A percentile compares a stretch with the other conserved stretches of the same genome.
These are phyloP conservation scores for Sylvicapra grimmia DNA, from an alignment of 2,113 vertebrate species.

Conservation along the genomic window DNA sequence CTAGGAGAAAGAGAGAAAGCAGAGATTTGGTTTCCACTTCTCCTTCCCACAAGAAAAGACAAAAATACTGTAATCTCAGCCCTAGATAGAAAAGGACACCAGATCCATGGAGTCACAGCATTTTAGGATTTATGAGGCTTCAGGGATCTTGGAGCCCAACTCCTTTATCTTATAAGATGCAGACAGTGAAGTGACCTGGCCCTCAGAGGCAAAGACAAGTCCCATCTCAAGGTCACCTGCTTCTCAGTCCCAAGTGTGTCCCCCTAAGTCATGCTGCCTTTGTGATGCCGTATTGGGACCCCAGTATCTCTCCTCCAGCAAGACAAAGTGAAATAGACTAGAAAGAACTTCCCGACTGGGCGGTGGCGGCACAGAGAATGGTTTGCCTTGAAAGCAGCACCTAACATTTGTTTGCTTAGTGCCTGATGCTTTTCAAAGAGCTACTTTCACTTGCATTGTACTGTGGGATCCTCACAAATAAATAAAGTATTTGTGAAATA, in stretches of 20 bases:
- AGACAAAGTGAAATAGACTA: neutral
- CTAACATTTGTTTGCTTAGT: neutral
- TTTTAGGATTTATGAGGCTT: neutral
- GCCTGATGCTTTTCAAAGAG: neutral
- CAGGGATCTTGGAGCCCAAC: neutral
- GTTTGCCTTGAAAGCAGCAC: neutral
- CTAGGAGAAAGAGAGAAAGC: slow-evolving; percentile 30
- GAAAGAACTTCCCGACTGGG: neutral
- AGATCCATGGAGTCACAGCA: neutral
- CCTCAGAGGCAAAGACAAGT: neutral
- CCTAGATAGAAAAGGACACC: neutral
- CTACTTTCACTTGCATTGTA: neutral
- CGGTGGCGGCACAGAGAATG: neutral
- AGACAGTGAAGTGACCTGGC: neutral
- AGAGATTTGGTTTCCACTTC: neutral
- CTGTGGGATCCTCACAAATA: neutral
- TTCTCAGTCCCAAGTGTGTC: neutral
- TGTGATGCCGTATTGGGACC: neutral
- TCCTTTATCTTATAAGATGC: neutral
- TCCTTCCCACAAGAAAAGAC: neutral
- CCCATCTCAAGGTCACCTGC: neutral
- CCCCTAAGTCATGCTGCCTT: neutral
- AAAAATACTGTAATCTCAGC: neutral
- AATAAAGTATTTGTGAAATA: neutral
- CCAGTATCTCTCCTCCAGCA: neutral